Conservation (phyloP, 1,140 invertebrate species). For the Brachionus calyciflorus region DNA sequence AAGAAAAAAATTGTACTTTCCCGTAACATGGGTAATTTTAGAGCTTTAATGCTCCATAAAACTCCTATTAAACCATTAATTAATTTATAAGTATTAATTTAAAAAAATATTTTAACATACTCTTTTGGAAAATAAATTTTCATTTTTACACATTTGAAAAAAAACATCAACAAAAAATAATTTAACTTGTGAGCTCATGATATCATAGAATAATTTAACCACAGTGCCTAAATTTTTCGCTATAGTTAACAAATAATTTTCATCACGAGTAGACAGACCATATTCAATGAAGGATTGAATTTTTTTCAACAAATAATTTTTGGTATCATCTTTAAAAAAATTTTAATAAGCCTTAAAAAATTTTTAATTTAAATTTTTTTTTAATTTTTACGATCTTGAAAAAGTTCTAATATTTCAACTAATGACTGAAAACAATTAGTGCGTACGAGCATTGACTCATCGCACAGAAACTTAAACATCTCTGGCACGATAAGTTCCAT, state of each 20-base stretch:
- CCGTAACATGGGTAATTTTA: too few relatives aligned
- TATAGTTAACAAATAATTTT: conserved; percentile 5
- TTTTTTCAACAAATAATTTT: conserved; percentile 45
- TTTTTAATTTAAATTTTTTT: background rate
- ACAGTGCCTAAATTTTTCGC: conserved; percentile 31
- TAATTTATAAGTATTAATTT: background rate
- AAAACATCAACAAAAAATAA: conserved; percentile 39
- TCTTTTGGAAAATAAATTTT: conserved; percentile 18
- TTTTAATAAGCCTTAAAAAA: background rate
- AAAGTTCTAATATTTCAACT: conserved; percentile 8
- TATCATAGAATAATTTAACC: conserved; percentile 1
- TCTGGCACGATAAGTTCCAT: conserved; percentile 37
- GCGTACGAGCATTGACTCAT: conserved; percentile 23
- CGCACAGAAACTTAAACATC: conserved; percentile 42
- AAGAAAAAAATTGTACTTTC: too few relatives aligned
- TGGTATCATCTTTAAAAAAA: conserved; percentile 19
- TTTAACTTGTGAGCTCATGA: conserved; percentile 22
- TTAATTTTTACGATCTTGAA: conserved; percentile 16
- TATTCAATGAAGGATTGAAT: conserved; percentile 38
- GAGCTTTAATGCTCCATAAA: too few relatives aligned
- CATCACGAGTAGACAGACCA: background rate
- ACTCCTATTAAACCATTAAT: too few relatives aligned
- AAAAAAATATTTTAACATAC: background rate
- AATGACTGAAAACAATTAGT: conserved; percentile 34
- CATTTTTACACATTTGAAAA: conserved; percentile 38